Percentiles rank a stretch among this genome's conserved stretches.
Conservation (phyloP, 2,113 vertebrate species). For the Gracilinanus agilis region DNA sequence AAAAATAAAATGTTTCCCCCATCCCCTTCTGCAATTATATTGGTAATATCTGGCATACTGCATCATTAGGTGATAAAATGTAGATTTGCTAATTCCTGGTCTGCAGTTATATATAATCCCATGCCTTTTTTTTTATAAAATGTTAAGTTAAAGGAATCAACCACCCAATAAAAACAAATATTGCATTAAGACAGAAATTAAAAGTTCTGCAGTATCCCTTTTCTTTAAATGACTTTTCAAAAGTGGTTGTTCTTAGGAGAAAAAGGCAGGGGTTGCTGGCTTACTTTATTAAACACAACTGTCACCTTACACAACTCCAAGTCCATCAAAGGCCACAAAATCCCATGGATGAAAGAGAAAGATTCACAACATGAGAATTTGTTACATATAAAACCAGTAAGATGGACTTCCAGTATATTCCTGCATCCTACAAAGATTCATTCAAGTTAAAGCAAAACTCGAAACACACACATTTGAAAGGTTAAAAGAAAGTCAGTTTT, state of each 20-base stretch:
- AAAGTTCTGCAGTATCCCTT: conserved; percentile 71
- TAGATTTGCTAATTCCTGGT: conserved; percentile 60
- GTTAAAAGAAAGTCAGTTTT: not conserved
- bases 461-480: not conserved
- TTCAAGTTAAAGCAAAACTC: not conserved
- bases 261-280: not conserved
- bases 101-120: conserved; percentile 58
- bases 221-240: conserved; percentile 55
- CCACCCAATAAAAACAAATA: conserved; percentile 85
- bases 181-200: conserved; percentile 71
- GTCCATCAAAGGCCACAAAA: conserved; percentile 32
- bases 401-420: not conserved
- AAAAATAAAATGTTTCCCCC: conserved; percentile 85
- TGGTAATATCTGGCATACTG: conserved; percentile 49
- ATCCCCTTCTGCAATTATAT: conserved; percentile 53
- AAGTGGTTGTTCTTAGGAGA: not conserved
- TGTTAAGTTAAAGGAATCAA: conserved; percentile 76
- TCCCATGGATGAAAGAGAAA: not conserved
- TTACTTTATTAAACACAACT: not conserved
- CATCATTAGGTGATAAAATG: conserved; percentile 64
- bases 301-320: not conserved
- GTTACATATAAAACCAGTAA: not conserved
- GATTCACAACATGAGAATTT: not conserved
- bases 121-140: conserved; percentile 47
- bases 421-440: not conserved